Conservation (phyloP, 2,113 vertebrate species). For the Brachypodius melanocephalos region DNA sequence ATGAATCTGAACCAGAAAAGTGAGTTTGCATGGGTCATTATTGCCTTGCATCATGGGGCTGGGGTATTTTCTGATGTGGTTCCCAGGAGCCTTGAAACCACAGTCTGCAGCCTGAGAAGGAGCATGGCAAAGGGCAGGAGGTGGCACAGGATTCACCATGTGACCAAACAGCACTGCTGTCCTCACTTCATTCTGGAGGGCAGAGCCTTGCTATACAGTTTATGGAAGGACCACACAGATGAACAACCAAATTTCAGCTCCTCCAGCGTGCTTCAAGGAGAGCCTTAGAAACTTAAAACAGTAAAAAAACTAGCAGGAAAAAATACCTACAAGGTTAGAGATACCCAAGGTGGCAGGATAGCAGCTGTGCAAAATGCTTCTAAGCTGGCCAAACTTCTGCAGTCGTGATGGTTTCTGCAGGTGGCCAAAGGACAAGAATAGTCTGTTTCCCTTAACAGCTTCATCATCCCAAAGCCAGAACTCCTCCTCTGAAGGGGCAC, state of each 20-base stretch:
- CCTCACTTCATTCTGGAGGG: background rate
- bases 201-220: background rate
- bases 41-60: accelerated
- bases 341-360: background rate
- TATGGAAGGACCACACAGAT: background rate
- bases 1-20: background rate
- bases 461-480: background rate
- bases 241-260: background rate
- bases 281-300: background rate
- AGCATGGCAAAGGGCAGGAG: background rate
- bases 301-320: background rate
- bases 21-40: background rate
- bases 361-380: background rate
- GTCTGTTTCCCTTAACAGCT: background rate
- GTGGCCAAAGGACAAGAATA: background rate
- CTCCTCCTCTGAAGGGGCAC: background rate
- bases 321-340: background rate
- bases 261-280: accelerated
- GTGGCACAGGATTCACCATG: accelerated
- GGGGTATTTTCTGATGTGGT: background rate
- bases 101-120: background rate
- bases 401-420: background rate
- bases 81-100: background rate
- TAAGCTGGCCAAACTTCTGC: background rate
- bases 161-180: background rate